Evolutionary conservation across 2,888 invertebrate genomes (phyloP).

Genomic region (Adelphocoris suturalis): DNA sequence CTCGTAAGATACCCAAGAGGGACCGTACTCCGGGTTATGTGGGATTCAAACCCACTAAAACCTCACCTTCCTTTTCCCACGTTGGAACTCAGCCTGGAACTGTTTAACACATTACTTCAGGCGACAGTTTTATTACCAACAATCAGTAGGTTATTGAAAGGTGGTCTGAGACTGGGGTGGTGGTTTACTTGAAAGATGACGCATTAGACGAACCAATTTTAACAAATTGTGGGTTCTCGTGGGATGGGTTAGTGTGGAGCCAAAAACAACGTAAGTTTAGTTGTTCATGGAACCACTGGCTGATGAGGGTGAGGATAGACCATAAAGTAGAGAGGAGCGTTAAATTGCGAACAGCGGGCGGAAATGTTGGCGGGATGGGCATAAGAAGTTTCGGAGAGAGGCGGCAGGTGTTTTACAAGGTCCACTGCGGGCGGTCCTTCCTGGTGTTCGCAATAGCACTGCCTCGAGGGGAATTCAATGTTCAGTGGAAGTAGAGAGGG

Average conservation of each 20-base stretch:
- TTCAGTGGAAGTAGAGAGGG: background rate
- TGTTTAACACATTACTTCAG: too few relatives aligned
- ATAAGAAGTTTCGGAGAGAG: slow-evolving; percentile 55
- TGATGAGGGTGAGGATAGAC: background rate
- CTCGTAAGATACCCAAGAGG: too few relatives aligned
- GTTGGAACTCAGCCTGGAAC: too few relatives aligned
- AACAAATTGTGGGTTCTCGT: too few relatives aligned
- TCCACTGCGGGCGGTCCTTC: slow-evolving; percentile 45
- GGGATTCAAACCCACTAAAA: too few relatives aligned
- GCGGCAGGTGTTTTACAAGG: slow-evolving; percentile 52
- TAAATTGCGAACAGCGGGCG: background rate
- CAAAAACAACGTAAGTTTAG: background rate
- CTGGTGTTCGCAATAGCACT: slow-evolving; percentile 9
- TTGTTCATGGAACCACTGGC: background rate
- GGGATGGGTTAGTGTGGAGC: background rate
- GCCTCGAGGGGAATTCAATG: slow-evolving; percentile 4
- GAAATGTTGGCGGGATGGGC: background rate
- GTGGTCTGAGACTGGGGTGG: too few relatives aligned
- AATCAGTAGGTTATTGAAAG: too few relatives aligned
- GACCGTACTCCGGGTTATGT: too few relatives aligned
- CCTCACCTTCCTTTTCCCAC: too few relatives aligned
- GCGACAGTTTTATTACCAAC: too few relatives aligned
- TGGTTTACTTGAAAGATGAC: too few relatives aligned
- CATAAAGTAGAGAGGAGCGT: background rate
- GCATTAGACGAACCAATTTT: too few relatives aligned